These are phyloP conservation scores for Zosterops borbonicus DNA, from an alignment of 2,113 vertebrate species.

Conservation along the genomic window DNA sequence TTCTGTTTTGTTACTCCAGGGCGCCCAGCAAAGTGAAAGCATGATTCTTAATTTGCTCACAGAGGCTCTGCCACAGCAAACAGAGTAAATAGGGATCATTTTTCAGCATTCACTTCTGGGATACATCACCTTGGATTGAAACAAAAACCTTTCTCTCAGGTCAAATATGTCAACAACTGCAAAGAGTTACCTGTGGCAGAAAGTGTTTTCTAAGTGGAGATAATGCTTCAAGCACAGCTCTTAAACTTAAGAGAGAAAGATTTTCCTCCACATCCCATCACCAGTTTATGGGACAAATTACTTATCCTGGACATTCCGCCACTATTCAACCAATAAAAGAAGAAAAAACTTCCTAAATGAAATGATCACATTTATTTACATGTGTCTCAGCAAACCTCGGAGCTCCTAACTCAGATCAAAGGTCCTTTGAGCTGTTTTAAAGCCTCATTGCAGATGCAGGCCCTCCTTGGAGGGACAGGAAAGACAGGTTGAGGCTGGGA, in stretches of 20 bases:
- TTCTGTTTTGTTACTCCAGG: background rate
- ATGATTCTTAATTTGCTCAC: background rate
- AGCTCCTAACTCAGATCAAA: slow-evolving; percentile 31
- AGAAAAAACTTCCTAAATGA: background rate
- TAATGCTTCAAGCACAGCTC: background rate
- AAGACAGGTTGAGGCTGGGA: slow-evolving; percentile 37
- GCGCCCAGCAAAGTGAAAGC: background rate
- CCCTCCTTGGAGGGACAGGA: background rate
- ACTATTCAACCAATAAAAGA: background rate
- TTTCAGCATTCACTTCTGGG: background rate
- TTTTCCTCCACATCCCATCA: background rate
- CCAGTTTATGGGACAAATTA: background rate
- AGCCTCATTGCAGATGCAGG: background rate
- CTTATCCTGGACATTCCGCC: background rate
- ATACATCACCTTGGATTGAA: background rate
- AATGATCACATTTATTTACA: background rate
- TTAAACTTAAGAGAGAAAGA: background rate
- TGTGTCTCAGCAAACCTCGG: background rate
- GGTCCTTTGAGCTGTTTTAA: background rate
- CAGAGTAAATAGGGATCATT: background rate
- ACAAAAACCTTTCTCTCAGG: background rate
- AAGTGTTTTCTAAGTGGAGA: background rate
- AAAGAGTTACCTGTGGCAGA: background rate
- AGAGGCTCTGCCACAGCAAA: background rate
- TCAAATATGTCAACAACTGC: background rate